Conservation (phyloP, 2,888 invertebrate species). For the Calameuta idolon region DNA sequence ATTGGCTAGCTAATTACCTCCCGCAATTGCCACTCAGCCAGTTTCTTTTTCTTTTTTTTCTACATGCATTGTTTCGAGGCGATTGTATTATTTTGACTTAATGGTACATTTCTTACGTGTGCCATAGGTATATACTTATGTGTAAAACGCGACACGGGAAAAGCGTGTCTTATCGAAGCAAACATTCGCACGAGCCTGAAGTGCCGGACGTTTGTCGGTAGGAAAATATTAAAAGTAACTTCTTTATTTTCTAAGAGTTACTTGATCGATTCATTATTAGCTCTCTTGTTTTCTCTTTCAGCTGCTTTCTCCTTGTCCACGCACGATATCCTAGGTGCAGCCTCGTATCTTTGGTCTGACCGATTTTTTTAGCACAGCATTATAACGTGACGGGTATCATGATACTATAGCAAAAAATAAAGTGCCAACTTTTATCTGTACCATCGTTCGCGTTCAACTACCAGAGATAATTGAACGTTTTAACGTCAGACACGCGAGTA, state of each 20-base stretch:
- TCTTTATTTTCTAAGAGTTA: conserved; percentile 28
- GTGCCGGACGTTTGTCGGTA: conserved; percentile 24
- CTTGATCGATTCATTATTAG: background rate
- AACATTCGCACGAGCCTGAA: background rate
- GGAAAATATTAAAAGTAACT: conserved; percentile 42
- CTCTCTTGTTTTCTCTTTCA: background rate
- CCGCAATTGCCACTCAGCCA: background rate
- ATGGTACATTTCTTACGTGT: conserved; percentile 6
- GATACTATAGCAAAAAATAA: background rate
- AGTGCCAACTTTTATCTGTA: background rate
- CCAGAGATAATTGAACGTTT: background rate
- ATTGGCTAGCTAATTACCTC: background rate
- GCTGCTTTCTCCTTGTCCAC: conserved; percentile 3
- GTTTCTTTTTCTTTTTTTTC: background rate
- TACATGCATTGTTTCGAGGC: conserved; percentile 19
- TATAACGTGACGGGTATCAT: background rate
- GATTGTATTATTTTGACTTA: conserved; percentile 31
- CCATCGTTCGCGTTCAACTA: background rate
- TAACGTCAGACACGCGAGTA: background rate
- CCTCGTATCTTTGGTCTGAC: conserved; percentile 44
- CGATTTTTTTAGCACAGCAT: conserved; percentile 21
- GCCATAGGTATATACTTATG: background rate
- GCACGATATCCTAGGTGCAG: conserved; percentile 24
- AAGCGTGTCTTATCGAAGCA: background rate
- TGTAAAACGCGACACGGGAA: background rate